Conservation (phyloP, 2,888 invertebrate species). For the Balanococcus diminutus region DNA sequence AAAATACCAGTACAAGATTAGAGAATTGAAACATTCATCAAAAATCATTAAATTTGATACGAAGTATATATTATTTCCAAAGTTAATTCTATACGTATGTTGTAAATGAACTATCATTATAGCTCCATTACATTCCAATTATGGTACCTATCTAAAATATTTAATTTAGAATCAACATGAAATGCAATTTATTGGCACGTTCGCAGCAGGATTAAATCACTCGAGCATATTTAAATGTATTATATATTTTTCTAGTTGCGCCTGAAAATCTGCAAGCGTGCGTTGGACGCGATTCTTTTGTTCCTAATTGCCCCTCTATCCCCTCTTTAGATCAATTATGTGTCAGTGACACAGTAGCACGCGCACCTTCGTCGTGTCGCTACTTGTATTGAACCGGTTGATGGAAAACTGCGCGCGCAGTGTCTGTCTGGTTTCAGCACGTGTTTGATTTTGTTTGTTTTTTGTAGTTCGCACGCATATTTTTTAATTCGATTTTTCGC, state of each 20-base stretch:
- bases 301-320: neutral
- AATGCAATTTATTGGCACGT: too few relatives aligned
- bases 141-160: too few relatives aligned
- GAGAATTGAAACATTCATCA: neutral
- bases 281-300: too few relatives aligned
- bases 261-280: too few relatives aligned
- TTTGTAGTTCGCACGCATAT: too few relatives aligned
- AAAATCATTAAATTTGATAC: neutral
- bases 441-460: too few relatives aligned
- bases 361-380: neutral
- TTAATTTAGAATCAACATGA: too few relatives aligned
- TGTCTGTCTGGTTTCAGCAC: neutral
- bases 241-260: too few relatives aligned
- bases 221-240: too few relatives aligned
- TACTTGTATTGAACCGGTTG: neutral
- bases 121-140: neutral
- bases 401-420: neutral
- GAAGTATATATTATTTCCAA: neutral
- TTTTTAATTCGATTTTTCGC: too few relatives aligned
- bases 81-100: neutral
- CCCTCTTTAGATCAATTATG: neutral
- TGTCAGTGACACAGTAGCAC: neutral
- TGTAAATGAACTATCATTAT: neutral
- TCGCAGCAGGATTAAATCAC: too few relatives aligned
- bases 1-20: neutral